phyloP scores from a whole-genome alignment of 2,797 vertebrate species.

The Lepidocolaptes lacrymiger region DNA sequence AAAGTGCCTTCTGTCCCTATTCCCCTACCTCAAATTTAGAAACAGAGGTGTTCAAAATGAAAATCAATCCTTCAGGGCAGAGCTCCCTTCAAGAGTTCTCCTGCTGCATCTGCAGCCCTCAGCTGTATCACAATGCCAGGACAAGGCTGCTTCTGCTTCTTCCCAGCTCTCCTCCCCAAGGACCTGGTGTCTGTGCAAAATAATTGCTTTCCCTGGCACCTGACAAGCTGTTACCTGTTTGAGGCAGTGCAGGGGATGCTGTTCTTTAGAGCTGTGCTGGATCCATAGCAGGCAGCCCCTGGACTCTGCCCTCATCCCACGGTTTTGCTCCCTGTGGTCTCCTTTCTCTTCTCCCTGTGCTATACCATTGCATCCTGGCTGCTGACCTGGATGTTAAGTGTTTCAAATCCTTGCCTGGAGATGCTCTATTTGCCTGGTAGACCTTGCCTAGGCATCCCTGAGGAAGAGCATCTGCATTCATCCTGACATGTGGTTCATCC shows the following conservation, averaged over 20 bases:
- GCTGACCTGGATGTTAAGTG: not conserved
- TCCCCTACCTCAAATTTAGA: not conserved
- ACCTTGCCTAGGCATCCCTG: not conserved
- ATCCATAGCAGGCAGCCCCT: not conserved
- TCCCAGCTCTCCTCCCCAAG: not conserved
- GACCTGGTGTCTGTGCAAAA: not conserved
- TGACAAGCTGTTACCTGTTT: not conserved
- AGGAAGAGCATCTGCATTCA: not conserved
- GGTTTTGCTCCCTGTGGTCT: not conserved
- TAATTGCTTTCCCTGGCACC: not conserved
- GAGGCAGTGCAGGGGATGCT: not conserved
- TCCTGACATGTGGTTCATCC: not conserved
- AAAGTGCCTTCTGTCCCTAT: not conserved
- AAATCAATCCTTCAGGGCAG: not conserved
- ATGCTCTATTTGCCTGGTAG: not conserved
- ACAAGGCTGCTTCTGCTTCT: not conserved
- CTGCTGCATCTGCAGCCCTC: not conserved
- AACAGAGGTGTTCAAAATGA: not conserved
- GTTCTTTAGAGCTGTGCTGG: not conserved
- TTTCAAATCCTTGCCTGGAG: not conserved
- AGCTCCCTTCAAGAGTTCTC: not conserved
- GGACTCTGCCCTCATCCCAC: not conserved
- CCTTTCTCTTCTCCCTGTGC: not conserved
- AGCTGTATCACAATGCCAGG: fast-evolving
- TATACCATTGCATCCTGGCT: not conserved